A percentile compares a stretch with the other conserved stretches of the same genome.
Evolutionary conservation across 1,140 invertebrate species (phyloP).

Genomic region (Trypoxylus dichotomus): DNA sequence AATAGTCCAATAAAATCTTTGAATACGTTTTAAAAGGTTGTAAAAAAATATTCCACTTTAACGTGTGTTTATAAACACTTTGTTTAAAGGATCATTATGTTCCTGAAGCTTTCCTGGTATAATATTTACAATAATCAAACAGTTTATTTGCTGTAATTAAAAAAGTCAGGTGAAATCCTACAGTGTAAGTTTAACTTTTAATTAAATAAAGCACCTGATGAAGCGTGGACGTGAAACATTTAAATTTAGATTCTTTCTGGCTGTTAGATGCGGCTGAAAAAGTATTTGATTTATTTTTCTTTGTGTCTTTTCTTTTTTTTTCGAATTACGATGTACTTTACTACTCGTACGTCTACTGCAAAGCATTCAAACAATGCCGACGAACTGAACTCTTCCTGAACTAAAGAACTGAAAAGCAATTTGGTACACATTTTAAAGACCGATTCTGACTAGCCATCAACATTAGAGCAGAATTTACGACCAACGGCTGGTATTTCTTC

Average conservation of each 20-base stretch:
- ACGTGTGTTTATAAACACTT: neutral
- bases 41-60: neutral
- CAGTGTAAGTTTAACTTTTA: too few species aligned
- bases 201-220: neutral
- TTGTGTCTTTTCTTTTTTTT: neutral
- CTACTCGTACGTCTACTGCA: neutral
- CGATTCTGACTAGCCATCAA: neutral
- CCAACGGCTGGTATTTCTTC: neutral
- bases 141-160: too few species aligned
- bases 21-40: neutral
- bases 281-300: neutral
- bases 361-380: neutral
- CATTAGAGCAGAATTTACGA: neutral
- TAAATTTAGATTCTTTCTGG: neutral
- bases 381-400: neutral
- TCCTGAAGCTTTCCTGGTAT: too few species aligned
- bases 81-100: neutral
- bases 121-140: too few species aligned
- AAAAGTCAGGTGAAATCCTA: too few species aligned
- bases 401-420: neutral
- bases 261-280: neutral
- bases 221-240: neutral
- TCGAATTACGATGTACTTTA: neutral
- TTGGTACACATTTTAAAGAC: neutral
- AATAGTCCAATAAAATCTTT: neutral